phyloP scores from a whole-genome alignment of 1,140 invertebrate species.

The Drosophila suzukii region DNA sequence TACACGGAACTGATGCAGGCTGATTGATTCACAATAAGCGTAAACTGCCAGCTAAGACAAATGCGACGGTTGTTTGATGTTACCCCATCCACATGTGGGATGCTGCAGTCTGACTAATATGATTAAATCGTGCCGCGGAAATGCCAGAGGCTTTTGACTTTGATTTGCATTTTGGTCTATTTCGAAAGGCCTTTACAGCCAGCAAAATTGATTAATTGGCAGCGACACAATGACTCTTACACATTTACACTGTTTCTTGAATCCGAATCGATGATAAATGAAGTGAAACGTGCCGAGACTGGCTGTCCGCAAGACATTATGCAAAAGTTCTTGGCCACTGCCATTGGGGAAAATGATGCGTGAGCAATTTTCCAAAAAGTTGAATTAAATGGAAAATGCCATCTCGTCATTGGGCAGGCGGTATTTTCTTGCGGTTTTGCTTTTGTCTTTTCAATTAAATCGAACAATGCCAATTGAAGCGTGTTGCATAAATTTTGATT shows the following conservation, averaged over 20 bases:
- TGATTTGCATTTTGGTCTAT: slow-evolving; percentile 31
- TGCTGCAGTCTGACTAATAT: slow-evolving; percentile 49
- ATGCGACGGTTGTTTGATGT: slow-evolving; percentile 28
- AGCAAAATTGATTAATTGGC: slow-evolving; percentile 62
- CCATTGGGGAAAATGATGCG: slow-evolving; percentile 65
- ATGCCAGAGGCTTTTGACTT: slow-evolving; percentile 21
- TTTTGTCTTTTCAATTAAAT: slow-evolving; percentile 59
- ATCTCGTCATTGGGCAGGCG: slow-evolving; percentile 27
- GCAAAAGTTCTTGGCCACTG: slow-evolving; percentile 46
- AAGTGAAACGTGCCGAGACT: slow-evolving; percentile 42
- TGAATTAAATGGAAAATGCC: slow-evolving; percentile 66
- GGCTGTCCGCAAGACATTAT: slow-evolving; percentile 42
- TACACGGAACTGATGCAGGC: slow-evolving; percentile 35
- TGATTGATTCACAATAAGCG: slow-evolving; percentile 75
- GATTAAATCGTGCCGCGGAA: slow-evolving; percentile 41
- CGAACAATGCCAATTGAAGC: slow-evolving; percentile 48
- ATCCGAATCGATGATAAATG: slow-evolving; percentile 60
- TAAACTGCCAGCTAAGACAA: slow-evolving; percentile 60
- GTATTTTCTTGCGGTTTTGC: slow-evolving; percentile 29
- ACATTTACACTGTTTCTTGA: slow-evolving; percentile 15
- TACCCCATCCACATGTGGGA: neutral
- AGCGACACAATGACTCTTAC: slow-evolving; percentile 24
- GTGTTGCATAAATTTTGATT: slow-evolving; percentile 35
- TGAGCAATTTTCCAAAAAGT: slow-evolving; percentile 63
- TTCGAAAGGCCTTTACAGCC: slow-evolving; percentile 9